A percentile compares a stretch with the other conserved stretches of the same genome.
phyloP scores from a whole-genome alignment of 64 coral and sea anemone genomes.

The Pachyseris speciosa region DNA sequence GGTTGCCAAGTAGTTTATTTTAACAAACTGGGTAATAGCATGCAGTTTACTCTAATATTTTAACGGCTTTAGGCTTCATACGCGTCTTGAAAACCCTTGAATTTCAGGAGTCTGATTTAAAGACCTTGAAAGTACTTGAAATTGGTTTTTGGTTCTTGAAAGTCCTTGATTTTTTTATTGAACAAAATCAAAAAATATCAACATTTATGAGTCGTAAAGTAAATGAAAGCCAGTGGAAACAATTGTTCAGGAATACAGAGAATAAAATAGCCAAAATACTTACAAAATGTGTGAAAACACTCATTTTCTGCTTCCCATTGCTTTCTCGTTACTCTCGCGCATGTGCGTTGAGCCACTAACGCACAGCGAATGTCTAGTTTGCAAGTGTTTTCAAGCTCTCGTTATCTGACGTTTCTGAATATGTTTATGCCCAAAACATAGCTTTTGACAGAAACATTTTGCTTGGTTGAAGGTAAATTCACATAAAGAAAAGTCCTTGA shows the following conservation, averaged over 20 bases:
- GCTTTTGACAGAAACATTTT: constrained; percentile 5
- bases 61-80: neutral
- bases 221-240: constrained; percentile 16
- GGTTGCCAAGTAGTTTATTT: neutral
- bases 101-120: constrained; percentile 19
- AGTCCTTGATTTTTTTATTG: constrained; percentile 30
- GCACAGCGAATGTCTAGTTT: constrained; percentile 19
- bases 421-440: constrained; percentile 1
- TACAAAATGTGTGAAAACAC: constrained; percentile 8
- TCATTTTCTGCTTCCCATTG: neutral
- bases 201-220: constrained; percentile 14
- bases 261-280: neutral
- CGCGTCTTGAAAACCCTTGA: constrained; percentile 22
- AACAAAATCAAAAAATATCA: neutral
- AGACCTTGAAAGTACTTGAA: constrained; percentile 21
- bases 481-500: neutral
- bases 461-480: too few species aligned
- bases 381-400: constrained; percentile 17
- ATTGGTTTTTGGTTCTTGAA: constrained; percentile 8
- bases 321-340: constrained; percentile 19
- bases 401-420: neutral
- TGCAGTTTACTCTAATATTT: constrained; percentile 13
- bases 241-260: neutral
- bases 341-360: constrained; percentile 1
- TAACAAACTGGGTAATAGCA: neutral